Percentiles rank a stretch among this genome's conserved stretches.
Evolutionary conservation across 2,113 vertebrate species (phyloP).

Genomic region (Gobio gobio): DNA sequence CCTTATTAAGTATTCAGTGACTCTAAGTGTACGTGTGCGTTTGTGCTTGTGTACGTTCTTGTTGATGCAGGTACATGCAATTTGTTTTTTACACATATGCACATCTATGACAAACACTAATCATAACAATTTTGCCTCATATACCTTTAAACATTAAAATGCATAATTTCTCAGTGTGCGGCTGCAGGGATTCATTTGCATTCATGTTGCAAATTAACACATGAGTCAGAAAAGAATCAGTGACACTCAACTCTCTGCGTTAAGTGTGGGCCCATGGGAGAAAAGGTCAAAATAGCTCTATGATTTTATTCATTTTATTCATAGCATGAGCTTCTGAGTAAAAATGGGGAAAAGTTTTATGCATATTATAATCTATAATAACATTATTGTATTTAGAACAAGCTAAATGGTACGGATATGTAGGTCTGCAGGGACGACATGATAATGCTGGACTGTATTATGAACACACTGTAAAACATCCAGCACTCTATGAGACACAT

Average conservation of each 20-base stretch:
- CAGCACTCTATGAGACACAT: slow-evolving; percentile 10
- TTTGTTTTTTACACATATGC: slow-evolving; percentile 51
- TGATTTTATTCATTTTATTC: slow-evolving; percentile 3
- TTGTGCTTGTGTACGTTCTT: slow-evolving; percentile 5
- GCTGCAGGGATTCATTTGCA: slow-evolving; percentile 22
- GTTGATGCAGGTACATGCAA: slow-evolving; percentile 51
- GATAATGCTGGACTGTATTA: neutral
- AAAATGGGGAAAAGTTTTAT: neutral
- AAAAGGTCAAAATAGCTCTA: neutral
- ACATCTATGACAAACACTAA: neutral
- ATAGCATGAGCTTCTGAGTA: neutral
- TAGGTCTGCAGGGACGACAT: neutral
- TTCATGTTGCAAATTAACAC: slow-evolving; percentile 35
- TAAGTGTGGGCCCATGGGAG: slow-evolving; percentile 6
- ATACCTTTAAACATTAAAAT: slow-evolving; percentile 9
- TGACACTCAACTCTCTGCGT: neutral
- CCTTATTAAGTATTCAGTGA: slow-evolving; percentile 51
- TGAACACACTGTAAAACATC: neutral
- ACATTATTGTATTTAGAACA: neutral
- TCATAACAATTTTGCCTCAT: neutral
- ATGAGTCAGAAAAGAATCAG: slow-evolving; percentile 18
- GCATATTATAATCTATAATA: neutral
- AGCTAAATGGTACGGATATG: neutral
- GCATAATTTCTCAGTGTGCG: neutral
- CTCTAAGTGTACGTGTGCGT: slow-evolving; percentile 20